Evolutionary conservation across 2,888 invertebrate genomes (phyloP).

Genomic region (Cheilosia vulpina): DNA sequence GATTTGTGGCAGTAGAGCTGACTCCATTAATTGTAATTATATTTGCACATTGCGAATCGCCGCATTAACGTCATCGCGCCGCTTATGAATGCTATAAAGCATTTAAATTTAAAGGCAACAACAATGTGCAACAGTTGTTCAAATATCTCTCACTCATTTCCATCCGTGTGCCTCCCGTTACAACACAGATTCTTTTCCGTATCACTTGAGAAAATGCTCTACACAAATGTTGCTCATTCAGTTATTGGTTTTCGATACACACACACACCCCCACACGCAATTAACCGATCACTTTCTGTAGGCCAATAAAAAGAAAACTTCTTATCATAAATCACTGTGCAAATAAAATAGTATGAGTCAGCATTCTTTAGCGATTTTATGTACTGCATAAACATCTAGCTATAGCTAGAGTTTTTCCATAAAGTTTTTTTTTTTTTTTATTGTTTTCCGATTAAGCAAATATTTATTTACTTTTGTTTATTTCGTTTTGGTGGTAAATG

Average conservation of each 20-base stretch:
- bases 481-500: background rate
- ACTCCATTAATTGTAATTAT: background rate
- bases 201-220: background rate
- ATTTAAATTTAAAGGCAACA: background rate
- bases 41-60: background rate
- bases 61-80: background rate
- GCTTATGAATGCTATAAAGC: background rate
- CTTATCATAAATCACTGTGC: slow-evolving; percentile 13
- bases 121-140: background rate
- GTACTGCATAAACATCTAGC: background rate
- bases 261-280: background rate
- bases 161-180: background rate
- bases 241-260: slow-evolving; percentile 1
- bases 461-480: background rate
- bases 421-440: background rate
- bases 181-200: background rate
- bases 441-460: background rate
- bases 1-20: too few species aligned
- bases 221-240: background rate
- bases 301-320: background rate
- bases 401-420: background rate
- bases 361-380: background rate
- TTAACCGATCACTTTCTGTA: background rate
- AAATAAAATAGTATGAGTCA: slow-evolving; percentile 7
- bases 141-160: background rate